phyloP scores from a whole-genome alignment of 2,113 vertebrate genomes.

The Thamnophis sirtalis region DNA sequence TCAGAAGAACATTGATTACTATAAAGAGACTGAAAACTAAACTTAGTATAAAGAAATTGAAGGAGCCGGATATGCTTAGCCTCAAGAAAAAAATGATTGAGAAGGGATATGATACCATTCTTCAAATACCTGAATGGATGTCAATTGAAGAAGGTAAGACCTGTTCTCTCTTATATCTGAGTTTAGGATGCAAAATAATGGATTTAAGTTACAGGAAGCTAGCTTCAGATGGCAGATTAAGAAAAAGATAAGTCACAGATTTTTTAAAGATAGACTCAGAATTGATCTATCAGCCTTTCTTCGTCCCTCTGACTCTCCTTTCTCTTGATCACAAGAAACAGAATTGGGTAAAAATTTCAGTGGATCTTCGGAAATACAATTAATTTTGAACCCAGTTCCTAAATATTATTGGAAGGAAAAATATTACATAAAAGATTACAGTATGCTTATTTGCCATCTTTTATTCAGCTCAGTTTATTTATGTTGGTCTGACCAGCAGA shows the following conservation, averaged over 20 bases:
- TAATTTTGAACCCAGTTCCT: too few relatives aligned
- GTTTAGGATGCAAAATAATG: not conserved
- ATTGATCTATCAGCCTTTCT: not conserved
- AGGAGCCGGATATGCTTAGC: not conserved
- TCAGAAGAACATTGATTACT: not conserved
- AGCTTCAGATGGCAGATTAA: not conserved
- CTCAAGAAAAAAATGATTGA: not conserved
- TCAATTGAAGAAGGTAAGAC: not conserved
- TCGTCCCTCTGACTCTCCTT: not conserved
- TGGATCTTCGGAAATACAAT: too few relatives aligned
- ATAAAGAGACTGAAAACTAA: not conserved
- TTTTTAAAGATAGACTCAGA: not conserved
- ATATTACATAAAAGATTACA: too few relatives aligned
- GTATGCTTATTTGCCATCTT: not conserved
- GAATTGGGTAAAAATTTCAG: not conserved
- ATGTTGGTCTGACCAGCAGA: not conserved
- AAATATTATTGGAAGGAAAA: too few relatives aligned
- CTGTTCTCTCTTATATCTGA: not conserved
- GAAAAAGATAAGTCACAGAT: not conserved
- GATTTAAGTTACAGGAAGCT: not conserved
- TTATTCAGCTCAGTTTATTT: not conserved
- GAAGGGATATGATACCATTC: not conserved
- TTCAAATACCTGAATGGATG: not conserved
- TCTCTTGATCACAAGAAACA: not conserved
- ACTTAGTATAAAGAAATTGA: not conserved